Conservation (phyloP, 2,797 vertebrate species). For the Astyanax mexicanus region DNA sequence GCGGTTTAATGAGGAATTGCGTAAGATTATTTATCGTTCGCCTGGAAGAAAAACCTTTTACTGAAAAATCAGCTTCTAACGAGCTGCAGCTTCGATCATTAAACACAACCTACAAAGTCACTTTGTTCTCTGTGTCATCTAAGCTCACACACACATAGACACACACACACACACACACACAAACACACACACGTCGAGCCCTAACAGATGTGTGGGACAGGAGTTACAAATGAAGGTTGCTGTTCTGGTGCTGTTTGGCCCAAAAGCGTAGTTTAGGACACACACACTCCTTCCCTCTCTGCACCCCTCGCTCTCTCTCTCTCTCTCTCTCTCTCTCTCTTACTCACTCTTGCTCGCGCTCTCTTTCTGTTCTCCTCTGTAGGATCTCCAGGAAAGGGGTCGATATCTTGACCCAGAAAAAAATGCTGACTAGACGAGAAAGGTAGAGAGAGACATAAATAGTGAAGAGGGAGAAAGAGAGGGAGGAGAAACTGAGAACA, state of each 20-base stretch:
- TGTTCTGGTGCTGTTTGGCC: too few species aligned
- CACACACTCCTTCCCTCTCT: too few species aligned
- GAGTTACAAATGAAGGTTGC: too few species aligned
- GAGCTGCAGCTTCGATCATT: slow-evolving; percentile 57
- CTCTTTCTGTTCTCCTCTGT: slow-evolving; percentile 20
- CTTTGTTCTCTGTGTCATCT: slow-evolving; percentile 51
- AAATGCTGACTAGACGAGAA: too few species aligned
- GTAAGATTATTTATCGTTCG: slow-evolving; percentile 44
- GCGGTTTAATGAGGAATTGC: slow-evolving; percentile 23
- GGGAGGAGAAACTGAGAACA: not conserved
- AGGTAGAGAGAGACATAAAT: not conserved
- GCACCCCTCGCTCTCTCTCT: slow-evolving; percentile 33
- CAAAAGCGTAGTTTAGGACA: too few species aligned
- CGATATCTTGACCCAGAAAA: slow-evolving; percentile 22
- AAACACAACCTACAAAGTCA: slow-evolving; percentile 57
- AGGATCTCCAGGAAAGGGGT: slow-evolving; percentile 7
- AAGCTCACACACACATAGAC: too few species aligned
- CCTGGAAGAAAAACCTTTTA: not conserved
- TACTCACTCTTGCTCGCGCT: slow-evolving; percentile 13
- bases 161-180: too few species aligned
- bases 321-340: slow-evolving; percentile 17
- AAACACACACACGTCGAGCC: too few species aligned
- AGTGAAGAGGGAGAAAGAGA: not conserved
- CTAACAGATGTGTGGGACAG: too few species aligned
- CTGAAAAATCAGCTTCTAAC: slow-evolving; percentile 49